phyloP scores from a whole-genome alignment of 2,888 invertebrate genomes.

The Orthonevra nobilis region DNA sequence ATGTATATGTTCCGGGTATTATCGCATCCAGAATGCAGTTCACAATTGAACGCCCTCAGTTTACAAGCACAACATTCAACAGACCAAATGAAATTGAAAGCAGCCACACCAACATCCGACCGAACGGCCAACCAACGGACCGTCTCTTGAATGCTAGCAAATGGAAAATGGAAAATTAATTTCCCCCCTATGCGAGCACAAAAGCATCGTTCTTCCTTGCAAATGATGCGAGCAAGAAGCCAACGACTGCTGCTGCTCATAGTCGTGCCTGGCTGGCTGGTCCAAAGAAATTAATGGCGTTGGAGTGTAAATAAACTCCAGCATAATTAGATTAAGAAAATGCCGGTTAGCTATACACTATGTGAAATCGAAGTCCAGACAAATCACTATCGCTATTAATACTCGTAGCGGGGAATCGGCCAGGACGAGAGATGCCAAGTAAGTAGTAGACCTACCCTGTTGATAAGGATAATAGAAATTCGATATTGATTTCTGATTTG shows the following conservation, averaged over 20 bases:
- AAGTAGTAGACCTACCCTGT: slow-evolving; percentile 18
- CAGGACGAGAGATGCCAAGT: slow-evolving; percentile 30
- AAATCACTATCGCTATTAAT: slow-evolving; percentile 57
- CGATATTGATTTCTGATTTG: slow-evolving; percentile 65
- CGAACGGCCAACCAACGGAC: slow-evolving; percentile 4
- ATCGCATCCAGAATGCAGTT: slow-evolving; percentile 54
- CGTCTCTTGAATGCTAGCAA: slow-evolving; percentile 38
- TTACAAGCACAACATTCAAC: slow-evolving; percentile 58
- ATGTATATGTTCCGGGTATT: slow-evolving; percentile 36
- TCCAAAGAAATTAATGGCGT: slow-evolving; percentile 66
- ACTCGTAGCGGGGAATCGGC: slow-evolving; percentile 18
- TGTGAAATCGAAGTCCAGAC: slow-evolving; percentile 58
- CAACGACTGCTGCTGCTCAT: slow-evolving; percentile 24
- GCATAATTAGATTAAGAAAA: slow-evolving; percentile 70
- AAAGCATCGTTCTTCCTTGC: slow-evolving; percentile 39
- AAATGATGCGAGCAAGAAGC: slow-evolving; percentile 49
- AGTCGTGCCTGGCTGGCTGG: slow-evolving; percentile 20
- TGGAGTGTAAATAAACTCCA: slow-evolving; percentile 69
- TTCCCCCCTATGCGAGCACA: slow-evolving; percentile 56
- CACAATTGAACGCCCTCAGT: slow-evolving; percentile 62
- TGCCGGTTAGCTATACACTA: slow-evolving; percentile 37
- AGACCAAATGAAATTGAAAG: slow-evolving; percentile 54
- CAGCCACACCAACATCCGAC: slow-evolving; percentile 25
- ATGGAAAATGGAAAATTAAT: slow-evolving; percentile 61
- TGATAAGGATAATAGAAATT: slow-evolving; percentile 64